Conservation (phyloP, 2,797 vertebrate species). For the Myotis myotis region DNA sequence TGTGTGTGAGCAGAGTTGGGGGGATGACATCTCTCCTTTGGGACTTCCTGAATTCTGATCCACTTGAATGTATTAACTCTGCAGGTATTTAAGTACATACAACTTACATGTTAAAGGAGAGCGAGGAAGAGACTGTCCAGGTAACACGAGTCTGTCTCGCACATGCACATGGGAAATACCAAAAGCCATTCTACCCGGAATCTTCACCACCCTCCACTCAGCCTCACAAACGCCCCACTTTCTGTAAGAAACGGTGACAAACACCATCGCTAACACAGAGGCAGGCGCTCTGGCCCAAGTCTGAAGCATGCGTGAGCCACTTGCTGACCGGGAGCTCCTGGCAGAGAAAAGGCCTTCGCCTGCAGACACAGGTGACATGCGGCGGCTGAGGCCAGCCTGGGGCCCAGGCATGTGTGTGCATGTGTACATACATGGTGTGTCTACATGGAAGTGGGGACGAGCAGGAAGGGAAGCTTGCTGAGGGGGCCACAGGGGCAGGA, state of each 20-base stretch:
- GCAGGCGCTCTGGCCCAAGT: neutral
- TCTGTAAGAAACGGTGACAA: neutral
- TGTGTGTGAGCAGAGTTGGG: no score
- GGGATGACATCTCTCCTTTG: neutral
- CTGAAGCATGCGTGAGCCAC: neutral
- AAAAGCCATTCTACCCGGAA: neutral
- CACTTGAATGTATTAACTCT: neutral
- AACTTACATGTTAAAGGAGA: neutral
- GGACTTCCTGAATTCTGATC: neutral
- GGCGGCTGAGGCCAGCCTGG: neutral
- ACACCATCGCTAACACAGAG: neutral
- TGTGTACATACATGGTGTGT: no score
- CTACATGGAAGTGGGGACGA: neutral
- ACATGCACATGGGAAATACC: rapidly evolving
- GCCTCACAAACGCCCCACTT: no score
- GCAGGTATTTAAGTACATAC: neutral
- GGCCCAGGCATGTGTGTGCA: no score
- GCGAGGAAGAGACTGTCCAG: neutral
- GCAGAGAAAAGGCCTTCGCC: neutral
- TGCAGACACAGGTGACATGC: rapidly evolving
- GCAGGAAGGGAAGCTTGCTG: neutral
- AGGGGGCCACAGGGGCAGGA: neutral
- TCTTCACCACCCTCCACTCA: neutral
- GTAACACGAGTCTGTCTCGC: rapidly evolving
- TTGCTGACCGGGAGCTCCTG: rapidly evolving